phyloP scores from a whole-genome alignment of 2,888 invertebrate genomes.

The Scaptodrosophila latifasciaeformis region DNA sequence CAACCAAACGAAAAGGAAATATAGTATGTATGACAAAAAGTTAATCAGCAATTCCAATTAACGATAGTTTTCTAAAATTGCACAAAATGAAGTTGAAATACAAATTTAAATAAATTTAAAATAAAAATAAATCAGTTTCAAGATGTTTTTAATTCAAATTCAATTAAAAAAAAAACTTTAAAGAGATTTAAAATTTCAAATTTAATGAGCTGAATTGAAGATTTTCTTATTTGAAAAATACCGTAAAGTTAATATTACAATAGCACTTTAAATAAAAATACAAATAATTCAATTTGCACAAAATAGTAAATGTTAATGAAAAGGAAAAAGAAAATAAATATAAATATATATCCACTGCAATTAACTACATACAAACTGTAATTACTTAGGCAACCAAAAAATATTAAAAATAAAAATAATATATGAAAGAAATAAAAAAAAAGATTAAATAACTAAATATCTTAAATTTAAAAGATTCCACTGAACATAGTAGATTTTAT shows the following conservation, averaged over 20 bases:
- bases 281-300: background rate
- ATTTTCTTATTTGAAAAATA: no score
- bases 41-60: slow-evolving; percentile 36
- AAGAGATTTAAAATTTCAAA: no score
- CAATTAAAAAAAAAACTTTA: no score
- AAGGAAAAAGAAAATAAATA: slow-evolving; percentile 12
- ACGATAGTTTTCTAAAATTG: slow-evolving; percentile 48
- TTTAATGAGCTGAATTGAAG: no score
- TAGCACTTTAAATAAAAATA: slow-evolving; percentile 22
- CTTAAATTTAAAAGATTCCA: slow-evolving; percentile 64
- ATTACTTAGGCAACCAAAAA: slow-evolving; percentile 34
- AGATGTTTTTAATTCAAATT: no score
- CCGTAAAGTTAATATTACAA: slow-evolving; percentile 13
- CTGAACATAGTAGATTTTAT: slow-evolving; percentile 66
- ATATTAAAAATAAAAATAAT: background rate
- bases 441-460: slow-evolving; percentile 59
- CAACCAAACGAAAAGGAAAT: background rate
- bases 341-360: slow-evolving; percentile 3
- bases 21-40: slow-evolving; percentile 1
- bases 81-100: slow-evolving; percentile 24
- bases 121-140: slow-evolving; percentile 2
- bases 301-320: slow-evolving; percentile 3
- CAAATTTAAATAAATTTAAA: slow-evolving; percentile 11
- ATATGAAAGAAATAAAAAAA: slow-evolving; percentile 8
- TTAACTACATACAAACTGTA: slow-evolving; percentile 31